Conservation (phyloP, 2,797 vertebrate species). For the Lindbergichthys nudifrons region DNA sequence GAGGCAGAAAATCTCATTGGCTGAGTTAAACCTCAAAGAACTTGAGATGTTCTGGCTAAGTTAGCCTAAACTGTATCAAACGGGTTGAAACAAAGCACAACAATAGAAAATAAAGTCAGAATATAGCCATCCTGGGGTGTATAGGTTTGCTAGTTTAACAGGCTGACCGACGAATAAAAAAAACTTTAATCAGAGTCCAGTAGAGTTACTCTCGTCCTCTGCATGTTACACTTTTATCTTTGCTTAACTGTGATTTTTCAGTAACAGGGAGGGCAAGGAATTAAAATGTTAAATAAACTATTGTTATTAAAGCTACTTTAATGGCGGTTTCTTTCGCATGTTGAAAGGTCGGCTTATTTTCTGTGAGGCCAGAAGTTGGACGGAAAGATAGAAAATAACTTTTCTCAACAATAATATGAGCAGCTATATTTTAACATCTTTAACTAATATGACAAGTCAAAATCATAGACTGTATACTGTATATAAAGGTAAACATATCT, state of each 20-base stretch:
- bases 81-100: neutral
- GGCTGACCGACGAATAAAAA: too few species aligned
- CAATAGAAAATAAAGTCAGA: neutral
- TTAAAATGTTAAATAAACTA: neutral
- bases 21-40: slow-evolving; percentile 36
- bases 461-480: too few species aligned
- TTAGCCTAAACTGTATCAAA: neutral
- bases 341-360: neutral
- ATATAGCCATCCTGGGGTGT: too few species aligned
- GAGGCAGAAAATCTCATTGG: slow-evolving; percentile 42
- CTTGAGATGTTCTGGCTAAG: neutral
- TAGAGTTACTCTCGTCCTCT: too few species aligned
- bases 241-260: neutral
- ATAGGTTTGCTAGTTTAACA: neutral
- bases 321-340: neutral
- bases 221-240: too few species aligned
- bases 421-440: too few species aligned
- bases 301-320: neutral
- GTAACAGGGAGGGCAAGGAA: neutral
- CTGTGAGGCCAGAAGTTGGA: neutral
- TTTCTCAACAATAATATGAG: neutral
- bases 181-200: too few species aligned
- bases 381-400: neutral
- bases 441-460: too few species aligned
- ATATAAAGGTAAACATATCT: too few species aligned